These are phyloP conservation scores for Tetropium fuscum DNA, from an alignment of 2,888 invertebrate species.

Conservation along the genomic window DNA sequence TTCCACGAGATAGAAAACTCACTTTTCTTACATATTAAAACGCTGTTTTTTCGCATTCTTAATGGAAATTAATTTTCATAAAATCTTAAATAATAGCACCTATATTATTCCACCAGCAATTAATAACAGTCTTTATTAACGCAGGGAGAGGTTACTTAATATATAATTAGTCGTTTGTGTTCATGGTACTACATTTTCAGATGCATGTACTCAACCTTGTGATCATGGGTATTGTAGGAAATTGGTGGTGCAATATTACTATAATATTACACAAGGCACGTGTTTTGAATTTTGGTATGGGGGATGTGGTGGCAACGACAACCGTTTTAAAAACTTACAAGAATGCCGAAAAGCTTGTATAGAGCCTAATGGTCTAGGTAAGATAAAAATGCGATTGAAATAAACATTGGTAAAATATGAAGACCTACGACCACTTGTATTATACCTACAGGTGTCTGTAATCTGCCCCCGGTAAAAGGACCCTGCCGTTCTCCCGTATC, in stretches of 20 bases:
- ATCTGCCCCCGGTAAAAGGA: constrained; percentile 21
- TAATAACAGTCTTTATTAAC: too few species aligned
- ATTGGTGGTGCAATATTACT: constrained; percentile 1
- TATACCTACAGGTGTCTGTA: constrained; percentile 32
- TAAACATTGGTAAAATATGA: too few species aligned
- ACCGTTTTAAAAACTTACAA: constrained; percentile 28
- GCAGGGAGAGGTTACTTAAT: too few species aligned
- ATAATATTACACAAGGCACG: constrained; percentile 6
- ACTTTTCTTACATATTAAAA: too few species aligned
- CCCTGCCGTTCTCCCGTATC: constrained; percentile 3
- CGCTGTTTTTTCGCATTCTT: background rate
- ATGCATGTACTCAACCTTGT: constrained; percentile 4
- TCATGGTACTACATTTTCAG: background rate
- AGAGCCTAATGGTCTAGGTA: constrained; percentile 17
- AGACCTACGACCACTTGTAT: too few species aligned
- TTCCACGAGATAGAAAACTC: too few species aligned
- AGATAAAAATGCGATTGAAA: too few species aligned
- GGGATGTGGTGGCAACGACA: constrained; percentile 34
- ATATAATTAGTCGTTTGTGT: too few species aligned
- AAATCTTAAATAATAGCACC: too few species aligned
- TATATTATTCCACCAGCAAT: too few species aligned
- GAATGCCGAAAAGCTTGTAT: constrained; percentile 30
- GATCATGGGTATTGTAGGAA: constrained; percentile 3
- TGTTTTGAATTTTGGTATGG: constrained; percentile 30
- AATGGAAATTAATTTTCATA: too few species aligned